A percentile compares a stretch with the other conserved stretches of the same genome.
phyloP scores from a whole-genome alignment of 2,113 vertebrate genomes.

The Ailuropoda melanoleuca region DNA sequence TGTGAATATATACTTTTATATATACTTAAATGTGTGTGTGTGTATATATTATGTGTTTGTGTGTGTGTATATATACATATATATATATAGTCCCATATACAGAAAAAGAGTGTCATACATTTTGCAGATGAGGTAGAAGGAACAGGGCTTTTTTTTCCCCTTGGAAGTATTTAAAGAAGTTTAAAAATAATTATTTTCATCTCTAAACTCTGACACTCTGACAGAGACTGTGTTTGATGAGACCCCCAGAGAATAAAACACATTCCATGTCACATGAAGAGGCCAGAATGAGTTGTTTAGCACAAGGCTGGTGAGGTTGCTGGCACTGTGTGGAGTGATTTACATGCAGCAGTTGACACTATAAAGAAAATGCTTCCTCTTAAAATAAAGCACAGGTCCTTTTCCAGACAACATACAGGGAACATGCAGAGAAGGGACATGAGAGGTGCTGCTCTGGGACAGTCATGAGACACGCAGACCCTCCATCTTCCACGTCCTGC shows the following conservation, averaged over 20 bases:
- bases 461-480: slow-evolving; percentile 90
- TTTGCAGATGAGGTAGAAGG: neutral
- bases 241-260: neutral
- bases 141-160: neutral
- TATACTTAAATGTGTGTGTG: neutral
- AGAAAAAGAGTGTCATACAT: neutral
- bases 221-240: neutral
- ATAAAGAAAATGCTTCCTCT: neutral
- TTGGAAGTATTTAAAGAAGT: neutral
- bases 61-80: too few relatives aligned
- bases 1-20: neutral
- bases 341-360: neutral
- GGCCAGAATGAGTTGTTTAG: neutral
- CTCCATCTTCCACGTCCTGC: slow-evolving; percentile 92
- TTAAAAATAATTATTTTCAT: slow-evolving; percentile 1
- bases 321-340: neutral
- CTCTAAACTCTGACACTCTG: neutral
- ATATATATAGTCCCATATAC: neutral
- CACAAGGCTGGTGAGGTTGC: neutral
- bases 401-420: neutral
- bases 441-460: neutral
- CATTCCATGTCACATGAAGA: neutral
- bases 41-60: too few relatives aligned
- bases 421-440: accelerated
- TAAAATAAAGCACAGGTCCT: neutral